Evolutionary conservation across 2,888 invertebrate genomes (phyloP).

Genomic region (Autographa gamma): DNA sequence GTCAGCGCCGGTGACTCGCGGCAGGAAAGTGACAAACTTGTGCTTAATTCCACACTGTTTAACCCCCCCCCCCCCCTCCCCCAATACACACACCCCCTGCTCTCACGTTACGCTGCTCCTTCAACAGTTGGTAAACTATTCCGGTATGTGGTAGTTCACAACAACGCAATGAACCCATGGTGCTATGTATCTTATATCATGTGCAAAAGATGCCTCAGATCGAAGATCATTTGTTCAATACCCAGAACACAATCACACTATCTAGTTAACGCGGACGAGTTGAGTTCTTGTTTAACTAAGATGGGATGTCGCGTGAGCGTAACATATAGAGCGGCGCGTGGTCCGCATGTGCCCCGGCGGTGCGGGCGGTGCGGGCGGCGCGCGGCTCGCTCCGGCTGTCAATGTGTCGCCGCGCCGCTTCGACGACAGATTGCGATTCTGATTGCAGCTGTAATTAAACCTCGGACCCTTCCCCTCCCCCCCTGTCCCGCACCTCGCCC

Average conservation of each 20-base stretch:
- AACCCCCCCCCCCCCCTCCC: not conserved
- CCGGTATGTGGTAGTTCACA: no score
- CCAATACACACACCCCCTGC: no score
- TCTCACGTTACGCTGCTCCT: no score
- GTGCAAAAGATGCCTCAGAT: no score
- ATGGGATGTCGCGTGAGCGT: not conserved
- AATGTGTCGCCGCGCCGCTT: slow-evolving; percentile 16
- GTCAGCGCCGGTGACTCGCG: not conserved
- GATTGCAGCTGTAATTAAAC: slow-evolving; percentile 55
- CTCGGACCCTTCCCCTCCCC: slow-evolving; percentile 8
- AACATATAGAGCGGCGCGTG: not conserved
- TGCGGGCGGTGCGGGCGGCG: no score
- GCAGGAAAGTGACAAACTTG: slow-evolving; percentile 56
- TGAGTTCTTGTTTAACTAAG: not conserved
- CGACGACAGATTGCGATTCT: slow-evolving; percentile 45
- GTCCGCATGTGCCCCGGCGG: not conserved
- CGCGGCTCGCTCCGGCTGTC: slow-evolving; percentile 18
- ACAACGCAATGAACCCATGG: no score
- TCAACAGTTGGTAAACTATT: no score
- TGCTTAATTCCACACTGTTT: not conserved
- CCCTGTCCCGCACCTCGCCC: not conserved
- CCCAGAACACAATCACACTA: not conserved
- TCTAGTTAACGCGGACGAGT: not conserved
- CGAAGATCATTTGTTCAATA: not conserved
- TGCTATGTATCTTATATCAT: not conserved